phyloP scores from a whole-genome alignment of 2,888 invertebrate genomes.

The Troides oblongomaculatus region DNA sequence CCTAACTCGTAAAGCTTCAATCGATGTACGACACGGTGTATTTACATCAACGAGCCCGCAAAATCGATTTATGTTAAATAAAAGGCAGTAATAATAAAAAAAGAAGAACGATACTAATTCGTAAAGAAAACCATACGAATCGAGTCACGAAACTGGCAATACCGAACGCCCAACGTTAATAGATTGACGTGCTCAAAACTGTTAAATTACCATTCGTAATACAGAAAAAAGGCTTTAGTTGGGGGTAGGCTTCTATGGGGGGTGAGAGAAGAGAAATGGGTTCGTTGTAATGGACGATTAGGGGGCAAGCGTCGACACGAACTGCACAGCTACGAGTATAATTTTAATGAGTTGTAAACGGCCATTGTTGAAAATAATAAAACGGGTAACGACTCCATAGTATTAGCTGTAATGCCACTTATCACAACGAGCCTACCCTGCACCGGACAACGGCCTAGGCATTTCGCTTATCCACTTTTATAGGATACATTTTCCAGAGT shows the following conservation, averaged over 20 bases:
- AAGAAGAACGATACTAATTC: slow-evolving; percentile 45
- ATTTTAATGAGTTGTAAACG: slow-evolving; percentile 63
- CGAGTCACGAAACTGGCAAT: slow-evolving; percentile 67
- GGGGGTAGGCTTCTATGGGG: slow-evolving; percentile 3
- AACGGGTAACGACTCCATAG: slow-evolving; percentile 10
- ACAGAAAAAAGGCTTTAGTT: slow-evolving; percentile 48
- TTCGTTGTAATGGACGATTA: slow-evolving; percentile 56
- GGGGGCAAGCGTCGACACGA: slow-evolving; percentile 54
- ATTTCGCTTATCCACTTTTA: neutral
- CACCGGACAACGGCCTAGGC: neutral
- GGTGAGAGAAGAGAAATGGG: slow-evolving; percentile 47
- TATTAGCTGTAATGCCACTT: neutral
- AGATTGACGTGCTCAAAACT: slow-evolving; percentile 77
- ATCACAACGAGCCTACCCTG: neutral
- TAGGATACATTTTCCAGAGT: no score
- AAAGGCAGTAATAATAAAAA: slow-evolving; percentile 38
- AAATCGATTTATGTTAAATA: slow-evolving; percentile 25
- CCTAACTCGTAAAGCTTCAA: slow-evolving; percentile 29
- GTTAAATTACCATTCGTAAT: slow-evolving; percentile 74
- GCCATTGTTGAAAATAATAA: slow-evolving; percentile 32
- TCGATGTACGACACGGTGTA: slow-evolving; percentile 33
- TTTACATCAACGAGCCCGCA: slow-evolving; percentile 47
- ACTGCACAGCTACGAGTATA: slow-evolving; percentile 44
- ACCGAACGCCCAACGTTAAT: slow-evolving; percentile 64
- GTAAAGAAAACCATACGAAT: slow-evolving; percentile 46